Conservation (phyloP, 2,888 invertebrate species). For the Monopis laevigella region DNA sequence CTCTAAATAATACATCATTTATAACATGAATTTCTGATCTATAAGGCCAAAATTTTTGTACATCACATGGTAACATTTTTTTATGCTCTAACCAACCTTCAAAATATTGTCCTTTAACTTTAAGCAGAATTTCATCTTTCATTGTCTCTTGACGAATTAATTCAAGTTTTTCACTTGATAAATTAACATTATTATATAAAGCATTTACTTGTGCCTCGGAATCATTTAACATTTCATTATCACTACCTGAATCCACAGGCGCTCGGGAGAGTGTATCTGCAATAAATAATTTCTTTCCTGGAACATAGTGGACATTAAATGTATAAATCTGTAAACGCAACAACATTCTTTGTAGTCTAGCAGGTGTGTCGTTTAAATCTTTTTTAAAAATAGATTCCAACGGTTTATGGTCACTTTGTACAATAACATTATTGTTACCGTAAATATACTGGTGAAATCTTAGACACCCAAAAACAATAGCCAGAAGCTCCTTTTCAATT, state of each 20-base stretch:
- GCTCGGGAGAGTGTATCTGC: conserved; percentile 27
- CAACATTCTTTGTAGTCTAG: conserved; percentile 25
- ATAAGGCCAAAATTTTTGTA: no score
- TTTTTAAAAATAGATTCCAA: conserved; percentile 26
- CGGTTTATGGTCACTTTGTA: conserved; percentile 29
- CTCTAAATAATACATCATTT: no score
- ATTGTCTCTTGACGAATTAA: background rate
- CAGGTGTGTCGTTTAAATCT: conserved; percentile 20
- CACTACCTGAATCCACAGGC: conserved; percentile 14
- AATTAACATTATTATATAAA: background rate
- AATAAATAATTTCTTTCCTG: conserved; percentile 25
- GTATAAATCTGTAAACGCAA: conserved; percentile 24
- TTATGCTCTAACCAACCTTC: no score
- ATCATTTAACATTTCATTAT: conserved; percentile 8
- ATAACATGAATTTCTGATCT: no score
- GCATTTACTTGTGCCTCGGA: background rate
- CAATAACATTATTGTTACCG: conserved; percentile 20
- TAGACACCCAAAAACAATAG: conserved; percentile 18
- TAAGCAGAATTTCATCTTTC: background rate
- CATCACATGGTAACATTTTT: no score
- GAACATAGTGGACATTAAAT: conserved; percentile 22
- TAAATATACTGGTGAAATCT: conserved; percentile 21
- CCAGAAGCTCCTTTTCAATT: conserved; percentile 21
- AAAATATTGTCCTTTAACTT: no score
- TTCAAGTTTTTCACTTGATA: background rate